A percentile compares a stretch with the other conserved stretches of the same genome.
Evolutionary conservation across 2,113 vertebrate species (phyloP).

Genomic region (Nannobrachium achirus): DNA sequence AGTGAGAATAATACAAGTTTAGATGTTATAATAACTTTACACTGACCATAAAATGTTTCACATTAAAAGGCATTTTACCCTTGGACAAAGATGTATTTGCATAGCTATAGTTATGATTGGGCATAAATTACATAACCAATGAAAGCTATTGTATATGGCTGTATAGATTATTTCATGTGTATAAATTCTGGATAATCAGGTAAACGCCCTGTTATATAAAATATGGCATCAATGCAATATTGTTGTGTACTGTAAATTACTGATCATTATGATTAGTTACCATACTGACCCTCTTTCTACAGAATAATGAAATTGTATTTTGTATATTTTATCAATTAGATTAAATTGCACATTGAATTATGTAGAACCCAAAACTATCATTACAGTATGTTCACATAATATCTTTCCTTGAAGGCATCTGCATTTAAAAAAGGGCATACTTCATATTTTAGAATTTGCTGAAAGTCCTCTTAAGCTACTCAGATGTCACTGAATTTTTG

Average conservation of each 20-base stretch:
- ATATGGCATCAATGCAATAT: slow-evolving; percentile 2
- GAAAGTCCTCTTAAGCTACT: slow-evolving; percentile 46
- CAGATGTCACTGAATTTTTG: slow-evolving; percentile 22
- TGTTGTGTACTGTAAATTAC: slow-evolving; percentile 25
- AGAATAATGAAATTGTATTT: slow-evolving; percentile 82
- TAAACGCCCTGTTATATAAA: neutral
- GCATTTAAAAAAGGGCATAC: slow-evolving; percentile 15
- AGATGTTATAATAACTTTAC: slow-evolving; percentile 6
- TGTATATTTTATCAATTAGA: slow-evolving; percentile 61
- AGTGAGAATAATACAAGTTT: slow-evolving; percentile 21
- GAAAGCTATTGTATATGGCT: neutral
- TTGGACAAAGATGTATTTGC: neutral
- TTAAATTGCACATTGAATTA: slow-evolving; percentile 67
- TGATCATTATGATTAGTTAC: slow-evolving; percentile 57
- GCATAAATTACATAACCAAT: neutral
- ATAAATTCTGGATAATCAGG: neutral
- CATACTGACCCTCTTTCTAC: slow-evolving; percentile 62
- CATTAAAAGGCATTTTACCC: neutral
- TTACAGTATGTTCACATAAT: slow-evolving; percentile 50
- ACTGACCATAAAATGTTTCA: neutral
- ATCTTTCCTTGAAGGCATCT: slow-evolving; percentile 62
- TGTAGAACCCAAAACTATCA: slow-evolving; percentile 36
- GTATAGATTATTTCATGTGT: neutral
- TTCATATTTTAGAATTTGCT: slow-evolving; percentile 29
- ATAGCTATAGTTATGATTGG: neutral